A percentile compares a stretch with the other conserved stretches of the same genome.
phyloP scores from a whole-genome alignment of 2,797 vertebrate species.

The Poeciliopsis presidionis region DNA sequence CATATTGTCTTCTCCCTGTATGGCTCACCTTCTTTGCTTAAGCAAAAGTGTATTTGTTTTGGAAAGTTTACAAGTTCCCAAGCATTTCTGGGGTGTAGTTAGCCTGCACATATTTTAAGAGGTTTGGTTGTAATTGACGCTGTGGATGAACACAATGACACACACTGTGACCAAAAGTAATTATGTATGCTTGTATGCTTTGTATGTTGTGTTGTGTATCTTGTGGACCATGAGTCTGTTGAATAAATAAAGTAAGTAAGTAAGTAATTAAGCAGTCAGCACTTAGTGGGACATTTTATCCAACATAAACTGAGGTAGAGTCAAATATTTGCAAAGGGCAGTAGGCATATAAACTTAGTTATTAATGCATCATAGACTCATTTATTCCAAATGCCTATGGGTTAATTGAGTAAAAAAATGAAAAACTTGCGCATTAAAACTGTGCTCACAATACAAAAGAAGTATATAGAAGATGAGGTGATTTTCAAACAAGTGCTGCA shows the following conservation, averaged over 20 bases:
- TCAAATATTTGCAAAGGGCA: neutral
- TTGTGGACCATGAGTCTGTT: too few relatives aligned
- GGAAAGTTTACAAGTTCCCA: constrained; percentile 22
- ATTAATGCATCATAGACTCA: neutral
- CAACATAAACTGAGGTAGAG: neutral
- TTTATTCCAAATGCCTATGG: neutral
- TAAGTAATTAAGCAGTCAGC: too few relatives aligned
- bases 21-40: constrained; percentile 16
- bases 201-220: too few relatives aligned
- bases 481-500: neutral
- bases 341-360: neutral
- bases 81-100: neutral
- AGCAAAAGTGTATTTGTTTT: constrained; percentile 10
- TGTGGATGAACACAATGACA: neutral
- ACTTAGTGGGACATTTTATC: neutral
- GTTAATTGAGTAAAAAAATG: too few relatives aligned
- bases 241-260: too few relatives aligned
- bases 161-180: neutral
- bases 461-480: neutral
- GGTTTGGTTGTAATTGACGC: neutral
- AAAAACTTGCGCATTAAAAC: neutral
- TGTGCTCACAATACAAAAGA: neutral
- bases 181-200: too few relatives aligned
- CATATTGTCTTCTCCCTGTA: constrained; percentile 1
- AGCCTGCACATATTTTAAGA: neutral